Conservation (phyloP, 2,797 vertebrate genomes). For the Selene dorsalis region DNA sequence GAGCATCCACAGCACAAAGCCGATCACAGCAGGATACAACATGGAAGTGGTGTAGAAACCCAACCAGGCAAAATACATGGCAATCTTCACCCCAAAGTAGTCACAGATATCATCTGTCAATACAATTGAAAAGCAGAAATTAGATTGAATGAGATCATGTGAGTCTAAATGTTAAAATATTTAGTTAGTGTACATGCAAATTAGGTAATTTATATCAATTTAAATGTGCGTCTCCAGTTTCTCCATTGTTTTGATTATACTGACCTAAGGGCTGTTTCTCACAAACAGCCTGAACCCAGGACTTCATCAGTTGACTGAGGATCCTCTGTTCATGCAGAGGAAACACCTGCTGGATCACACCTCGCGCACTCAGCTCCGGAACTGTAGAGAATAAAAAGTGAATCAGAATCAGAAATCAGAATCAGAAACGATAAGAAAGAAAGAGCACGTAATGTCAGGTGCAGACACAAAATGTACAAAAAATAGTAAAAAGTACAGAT, state of each 20-base stretch:
- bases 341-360: conserved; percentile 96
- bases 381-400: conserved; percentile 80
- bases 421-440: no score
- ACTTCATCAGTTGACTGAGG: conserved; percentile 95
- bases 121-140: neutral
- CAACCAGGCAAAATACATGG: conserved; percentile 98
- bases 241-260: conserved; percentile 39
- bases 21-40: conserved; percentile 96
- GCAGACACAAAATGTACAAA: no score
- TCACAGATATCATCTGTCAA: conserved; percentile 95
- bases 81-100: conserved; percentile 98
- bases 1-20: conserved; percentile 95
- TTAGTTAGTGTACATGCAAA: neutral
- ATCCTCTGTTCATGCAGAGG: conserved; percentile 96
- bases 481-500: no score
- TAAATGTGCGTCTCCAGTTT: neutral
- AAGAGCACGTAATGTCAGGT: no score
- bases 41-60: conserved; percentile 98
- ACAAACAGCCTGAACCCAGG: conserved; percentile 97
- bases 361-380: conserved; percentile 91
- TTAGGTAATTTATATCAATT: neutral
- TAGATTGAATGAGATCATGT: no score
- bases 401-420: no score
- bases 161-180: neutral
- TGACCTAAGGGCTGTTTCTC: conserved; percentile 95